Conservation (phyloP, 2,888 invertebrate genomes). For the Leptopilina drosophilae region DNA sequence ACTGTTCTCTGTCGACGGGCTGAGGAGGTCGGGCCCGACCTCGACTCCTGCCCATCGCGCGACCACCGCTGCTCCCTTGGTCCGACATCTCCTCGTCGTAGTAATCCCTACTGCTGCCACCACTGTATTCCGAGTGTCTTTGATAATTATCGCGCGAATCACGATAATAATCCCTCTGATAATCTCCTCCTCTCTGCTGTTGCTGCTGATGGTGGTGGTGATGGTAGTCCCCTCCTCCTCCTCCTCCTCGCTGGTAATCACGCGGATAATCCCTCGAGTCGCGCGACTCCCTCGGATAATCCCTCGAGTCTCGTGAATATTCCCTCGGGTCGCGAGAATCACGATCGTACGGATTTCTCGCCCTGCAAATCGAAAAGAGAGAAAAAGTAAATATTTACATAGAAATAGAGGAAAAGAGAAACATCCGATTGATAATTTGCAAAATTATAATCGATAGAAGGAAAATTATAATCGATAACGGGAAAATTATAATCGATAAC, state of each 20-base stretch:
- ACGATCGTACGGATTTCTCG: neutral
- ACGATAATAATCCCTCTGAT: too few species aligned
- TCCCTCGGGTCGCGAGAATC: neutral
- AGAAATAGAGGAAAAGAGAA: too few species aligned
- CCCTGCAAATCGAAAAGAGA: neutral
- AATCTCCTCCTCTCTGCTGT: neutral
- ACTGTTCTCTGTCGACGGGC: neutral
- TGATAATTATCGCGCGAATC: neutral
- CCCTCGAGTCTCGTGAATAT: constrained; percentile 2
- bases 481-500: too few species aligned
- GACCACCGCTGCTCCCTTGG: neutral
- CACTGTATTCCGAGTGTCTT: neutral
- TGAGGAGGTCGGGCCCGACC: neutral
- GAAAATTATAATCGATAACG: too few species aligned
- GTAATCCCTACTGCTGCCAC: neutral
- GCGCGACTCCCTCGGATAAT: constrained; percentile 8
- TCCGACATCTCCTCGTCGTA: constrained; percentile 4
- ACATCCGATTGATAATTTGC: too few species aligned
- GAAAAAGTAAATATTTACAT: too few species aligned
- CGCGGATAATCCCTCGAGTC: neutral
- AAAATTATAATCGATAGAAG: too few species aligned
- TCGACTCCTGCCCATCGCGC: constrained; percentile 22
- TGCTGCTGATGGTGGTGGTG: too few species aligned
- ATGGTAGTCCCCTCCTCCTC: neutral
- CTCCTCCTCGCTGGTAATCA: too few species aligned